Percentiles rank a stretch among this genome's conserved stretches.
These are phyloP conservation scores for Lepidochrysops patricia DNA, from an alignment of 2,888 invertebrate species.

Conservation along the genomic window DNA sequence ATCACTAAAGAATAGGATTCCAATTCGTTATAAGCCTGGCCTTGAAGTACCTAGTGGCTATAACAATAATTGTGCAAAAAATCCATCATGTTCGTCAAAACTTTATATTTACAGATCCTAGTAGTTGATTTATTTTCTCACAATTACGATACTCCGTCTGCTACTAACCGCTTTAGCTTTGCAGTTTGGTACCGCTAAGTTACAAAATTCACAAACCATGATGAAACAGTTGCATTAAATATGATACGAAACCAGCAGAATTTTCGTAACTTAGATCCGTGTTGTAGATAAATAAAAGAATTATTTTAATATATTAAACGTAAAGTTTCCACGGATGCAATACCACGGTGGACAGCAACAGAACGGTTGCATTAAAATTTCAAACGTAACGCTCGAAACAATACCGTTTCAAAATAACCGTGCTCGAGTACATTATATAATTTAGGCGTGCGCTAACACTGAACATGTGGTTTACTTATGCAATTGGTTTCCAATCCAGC, in stretches of 20 bases:
- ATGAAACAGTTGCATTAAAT: not conserved
- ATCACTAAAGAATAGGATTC: too few species aligned
- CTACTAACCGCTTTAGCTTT: too few species aligned
- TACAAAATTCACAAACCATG: slow-evolving; percentile 1
- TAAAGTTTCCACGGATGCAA: not conserved
- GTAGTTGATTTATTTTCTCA: not conserved
- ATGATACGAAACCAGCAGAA: not conserved
- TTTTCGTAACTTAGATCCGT: not conserved
- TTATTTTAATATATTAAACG: not conserved
- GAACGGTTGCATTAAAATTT: not conserved
- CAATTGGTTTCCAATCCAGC: not conserved
- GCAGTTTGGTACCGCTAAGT: not conserved
- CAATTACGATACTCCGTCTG: too few species aligned
- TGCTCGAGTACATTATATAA: slow-evolving; percentile 2
- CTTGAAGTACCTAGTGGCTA: too few species aligned
- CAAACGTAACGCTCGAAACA: not conserved
- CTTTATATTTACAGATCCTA: not conserved
- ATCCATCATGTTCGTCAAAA: too few species aligned
- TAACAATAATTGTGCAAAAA: too few species aligned
- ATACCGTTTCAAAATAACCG: slow-evolving; percentile 4
- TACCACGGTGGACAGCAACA: not conserved
- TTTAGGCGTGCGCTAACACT: not conserved
- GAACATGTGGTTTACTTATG: slow-evolving; percentile 8
- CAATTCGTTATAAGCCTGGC: too few species aligned
- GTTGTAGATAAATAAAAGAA: not conserved